phyloP scores from a whole-genome alignment of 2,113 vertebrate species.

The Cavia porcellus region DNA sequence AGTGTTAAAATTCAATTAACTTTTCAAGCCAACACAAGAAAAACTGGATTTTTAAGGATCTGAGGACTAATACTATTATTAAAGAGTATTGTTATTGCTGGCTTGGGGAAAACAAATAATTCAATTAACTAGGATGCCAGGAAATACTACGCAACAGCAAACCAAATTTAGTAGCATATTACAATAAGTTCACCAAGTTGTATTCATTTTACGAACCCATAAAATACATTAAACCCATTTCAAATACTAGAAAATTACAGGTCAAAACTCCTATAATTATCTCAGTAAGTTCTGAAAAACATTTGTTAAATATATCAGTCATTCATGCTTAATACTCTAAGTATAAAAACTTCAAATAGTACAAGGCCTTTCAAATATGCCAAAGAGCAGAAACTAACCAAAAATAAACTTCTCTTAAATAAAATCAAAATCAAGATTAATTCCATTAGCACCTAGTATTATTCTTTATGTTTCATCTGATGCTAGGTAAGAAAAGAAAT shows the following conservation, averaged over 20 bases:
- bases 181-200: neutral
- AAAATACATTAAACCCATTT: neutral
- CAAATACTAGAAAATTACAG: conserved; percentile 53
- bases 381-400: neutral
- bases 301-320: neutral
- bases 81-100: neutral
- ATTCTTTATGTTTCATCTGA: neutral
- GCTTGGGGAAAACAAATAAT: conserved; percentile 23
- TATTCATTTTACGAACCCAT: neutral
- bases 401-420: neutral
- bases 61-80: neutral
- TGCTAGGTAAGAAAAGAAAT: neutral
- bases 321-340: neutral
- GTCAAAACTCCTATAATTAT: neutral
- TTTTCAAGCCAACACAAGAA: neutral
- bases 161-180: neutral
- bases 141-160: neutral
- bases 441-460: neutral
- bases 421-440: conserved; percentile 38
- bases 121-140: neutral
- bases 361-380: neutral
- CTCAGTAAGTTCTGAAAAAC: conserved; percentile 5
- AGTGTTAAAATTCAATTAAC: conserved; percentile 22
- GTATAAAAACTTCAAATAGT: conserved; percentile 11
- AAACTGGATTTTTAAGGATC: neutral